Evolutionary conservation across 2,888 invertebrate genomes (phyloP).

Genomic region (Limnephilus lunatus): DNA sequence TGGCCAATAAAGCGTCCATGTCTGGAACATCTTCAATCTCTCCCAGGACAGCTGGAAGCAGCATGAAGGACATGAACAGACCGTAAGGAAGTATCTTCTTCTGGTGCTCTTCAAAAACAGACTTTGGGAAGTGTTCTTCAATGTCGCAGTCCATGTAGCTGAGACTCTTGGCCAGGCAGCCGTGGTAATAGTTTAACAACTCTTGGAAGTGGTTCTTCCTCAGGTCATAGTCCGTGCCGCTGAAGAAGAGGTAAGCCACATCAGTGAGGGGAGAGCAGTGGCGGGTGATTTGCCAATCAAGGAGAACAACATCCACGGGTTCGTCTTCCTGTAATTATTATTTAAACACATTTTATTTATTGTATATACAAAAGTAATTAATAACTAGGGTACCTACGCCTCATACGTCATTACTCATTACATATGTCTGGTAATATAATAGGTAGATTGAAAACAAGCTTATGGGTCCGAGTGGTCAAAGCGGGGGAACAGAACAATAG

Average conservation of each 20-base stretch:
- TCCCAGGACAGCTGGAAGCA: slow-evolving; percentile 52
- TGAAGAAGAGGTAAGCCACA: slow-evolving; percentile 55
- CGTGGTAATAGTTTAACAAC: slow-evolving; percentile 55
- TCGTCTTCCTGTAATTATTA: slow-evolving; percentile 52
- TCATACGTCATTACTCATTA: no score
- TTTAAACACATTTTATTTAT: background rate
- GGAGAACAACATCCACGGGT: slow-evolving; percentile 46
- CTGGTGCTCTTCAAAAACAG: slow-evolving; percentile 50
- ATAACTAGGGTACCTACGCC: no score
- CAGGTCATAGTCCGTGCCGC: slow-evolving; percentile 53
- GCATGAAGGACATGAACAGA: slow-evolving; percentile 51
- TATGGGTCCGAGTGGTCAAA: no score
- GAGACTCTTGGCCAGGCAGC: slow-evolving; percentile 36
- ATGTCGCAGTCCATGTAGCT: slow-evolving; percentile 45
- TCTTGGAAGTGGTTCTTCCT: slow-evolving; percentile 45
- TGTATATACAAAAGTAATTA: background rate
- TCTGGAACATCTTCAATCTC: slow-evolving; percentile 57
- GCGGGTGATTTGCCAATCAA: slow-evolving; percentile 58
- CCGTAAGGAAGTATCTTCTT: slow-evolving; percentile 54
- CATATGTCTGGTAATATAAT: no score
- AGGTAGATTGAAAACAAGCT: no score
- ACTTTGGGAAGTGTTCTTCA: slow-evolving; percentile 51
- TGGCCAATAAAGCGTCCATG: slow-evolving; percentile 49
- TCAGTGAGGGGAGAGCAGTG: slow-evolving; percentile 55
- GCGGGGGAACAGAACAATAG: no score